Evolutionary conservation across 2,797 vertebrate genomes (phyloP).

Genomic region (Heteromormyrus szaboi): DNA sequence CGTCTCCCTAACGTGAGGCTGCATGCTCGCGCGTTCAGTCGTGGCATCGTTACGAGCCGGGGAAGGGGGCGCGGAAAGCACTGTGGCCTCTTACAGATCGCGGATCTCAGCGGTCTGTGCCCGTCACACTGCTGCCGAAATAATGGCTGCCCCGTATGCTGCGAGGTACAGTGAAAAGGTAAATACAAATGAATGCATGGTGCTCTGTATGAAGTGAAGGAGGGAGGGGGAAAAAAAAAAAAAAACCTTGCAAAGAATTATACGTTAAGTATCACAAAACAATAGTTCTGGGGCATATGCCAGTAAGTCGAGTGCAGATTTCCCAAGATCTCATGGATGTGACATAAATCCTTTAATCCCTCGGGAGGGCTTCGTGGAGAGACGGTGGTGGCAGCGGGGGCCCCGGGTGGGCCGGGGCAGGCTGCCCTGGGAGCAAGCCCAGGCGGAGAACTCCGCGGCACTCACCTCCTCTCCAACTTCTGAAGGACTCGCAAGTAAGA

Average conservation of each 20-base stretch:
- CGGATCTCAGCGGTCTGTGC: background rate
- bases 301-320: constrained; percentile 36
- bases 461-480: constrained; percentile 34
- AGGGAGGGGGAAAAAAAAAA: constrained; percentile 15
- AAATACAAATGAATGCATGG: background rate
- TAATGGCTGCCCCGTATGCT: background rate
- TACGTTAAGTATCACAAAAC: constrained; percentile 39
- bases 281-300: constrained; percentile 38
- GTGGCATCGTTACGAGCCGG: constrained; percentile 26
- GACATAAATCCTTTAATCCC: constrained; percentile 53
- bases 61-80: constrained; percentile 13
- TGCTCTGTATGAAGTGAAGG: background rate
- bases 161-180: background rate
- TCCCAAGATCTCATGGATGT: constrained; percentile 40
- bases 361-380: constrained; percentile 13
- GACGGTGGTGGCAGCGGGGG: background rate
- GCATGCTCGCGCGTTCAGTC: constrained; percentile 15
- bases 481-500: constrained; percentile 49
- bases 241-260: constrained; percentile 27
- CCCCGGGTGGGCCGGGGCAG: background rate
- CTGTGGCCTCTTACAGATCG: background rate
- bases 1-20: constrained; percentile 11
- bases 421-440: background rate
- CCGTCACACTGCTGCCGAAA: background rate
- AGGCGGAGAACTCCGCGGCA: constrained; percentile 12